Evolutionary conservation across 2,797 vertebrate species (phyloP).

Genomic region (Mormyrops boulengeri): DNA sequence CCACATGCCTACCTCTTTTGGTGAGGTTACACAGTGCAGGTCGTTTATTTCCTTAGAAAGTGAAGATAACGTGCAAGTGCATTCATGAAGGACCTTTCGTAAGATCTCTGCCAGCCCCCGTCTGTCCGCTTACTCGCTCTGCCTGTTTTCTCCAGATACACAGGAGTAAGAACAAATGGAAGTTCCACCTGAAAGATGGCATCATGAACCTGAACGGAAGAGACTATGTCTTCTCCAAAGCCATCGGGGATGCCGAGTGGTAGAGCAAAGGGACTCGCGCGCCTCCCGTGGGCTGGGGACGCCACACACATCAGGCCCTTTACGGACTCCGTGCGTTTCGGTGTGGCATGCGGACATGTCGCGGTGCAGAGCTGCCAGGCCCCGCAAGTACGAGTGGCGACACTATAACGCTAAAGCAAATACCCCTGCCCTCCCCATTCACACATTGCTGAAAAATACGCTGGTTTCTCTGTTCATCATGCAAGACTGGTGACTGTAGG

Average conservation of each 20-base stretch:
- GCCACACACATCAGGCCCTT: constrained; percentile 48
- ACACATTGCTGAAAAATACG: constrained; percentile 1
- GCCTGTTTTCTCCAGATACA: constrained; percentile 72
- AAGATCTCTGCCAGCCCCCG: neutral
- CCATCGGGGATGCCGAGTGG: constrained; percentile 98
- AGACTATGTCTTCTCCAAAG: constrained; percentile 99
- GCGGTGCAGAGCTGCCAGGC: constrained; percentile 29
- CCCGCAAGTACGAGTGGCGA: constrained; percentile 30
- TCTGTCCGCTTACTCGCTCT: constrained; percentile 18
- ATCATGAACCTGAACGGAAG: constrained; percentile 99
- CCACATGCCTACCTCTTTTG: neutral
- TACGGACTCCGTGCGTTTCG: constrained; percentile 54
- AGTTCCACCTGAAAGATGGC: constrained; percentile 99
- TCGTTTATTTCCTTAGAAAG: neutral
- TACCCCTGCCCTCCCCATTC: constrained; percentile 5
- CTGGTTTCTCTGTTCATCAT: constrained; percentile 5
- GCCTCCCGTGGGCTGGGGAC: constrained; percentile 46
- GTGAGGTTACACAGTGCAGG: neutral
- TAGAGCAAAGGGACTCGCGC: constrained; percentile 64
- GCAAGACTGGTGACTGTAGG: constrained; percentile 20
- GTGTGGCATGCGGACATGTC: constrained; percentile 33
- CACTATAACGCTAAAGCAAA: constrained; percentile 19
- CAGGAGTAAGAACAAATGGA: constrained; percentile 99
- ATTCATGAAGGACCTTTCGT: neutral
- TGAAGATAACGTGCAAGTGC: neutral